Conservation (phyloP, 2,888 invertebrate genomes). For the Apodemia hepburni region DNA sequence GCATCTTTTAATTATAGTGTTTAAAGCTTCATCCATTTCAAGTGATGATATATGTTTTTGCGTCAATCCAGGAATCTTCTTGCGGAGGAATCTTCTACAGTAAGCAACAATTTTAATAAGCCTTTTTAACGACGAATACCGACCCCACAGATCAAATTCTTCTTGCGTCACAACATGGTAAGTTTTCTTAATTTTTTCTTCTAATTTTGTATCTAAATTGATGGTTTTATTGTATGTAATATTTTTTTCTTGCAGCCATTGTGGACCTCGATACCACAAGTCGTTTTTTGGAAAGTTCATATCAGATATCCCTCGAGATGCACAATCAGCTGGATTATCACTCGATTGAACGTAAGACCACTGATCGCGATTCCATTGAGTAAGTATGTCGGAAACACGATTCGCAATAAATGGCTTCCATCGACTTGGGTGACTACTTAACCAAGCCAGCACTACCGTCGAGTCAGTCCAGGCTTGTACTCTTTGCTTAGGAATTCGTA, state of each 20-base stretch:
- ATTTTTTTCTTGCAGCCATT: slow-evolving; percentile 21
- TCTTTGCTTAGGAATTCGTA: slow-evolving; percentile 16
- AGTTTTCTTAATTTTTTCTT: slow-evolving; percentile 1
- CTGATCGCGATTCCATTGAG: slow-evolving; percentile 20
- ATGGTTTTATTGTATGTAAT: slow-evolving; percentile 3
- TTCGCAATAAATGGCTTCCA: slow-evolving; percentile 27
- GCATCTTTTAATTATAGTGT: slow-evolving; percentile 1
- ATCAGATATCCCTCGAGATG: slow-evolving; percentile 33
- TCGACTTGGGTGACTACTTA: slow-evolving; percentile 21
- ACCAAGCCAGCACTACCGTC: slow-evolving; percentile 24
- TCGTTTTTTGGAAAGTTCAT: slow-evolving; percentile 6
- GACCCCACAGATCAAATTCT: slow-evolving; percentile 4
- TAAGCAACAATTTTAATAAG: slow-evolving; percentile 28
- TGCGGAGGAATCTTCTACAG: slow-evolving; percentile 25
- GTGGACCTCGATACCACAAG: slow-evolving; percentile 32
- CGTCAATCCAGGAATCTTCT: background rate
- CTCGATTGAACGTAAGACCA: slow-evolving; percentile 33
- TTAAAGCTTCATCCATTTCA: slow-evolving; percentile 15
- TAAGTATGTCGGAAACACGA: slow-evolving; percentile 31
- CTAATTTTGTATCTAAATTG: slow-evolving; percentile 8
- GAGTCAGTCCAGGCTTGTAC: slow-evolving; percentile 28
- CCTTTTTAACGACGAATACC: slow-evolving; percentile 27
- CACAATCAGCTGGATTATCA: slow-evolving; percentile 38
- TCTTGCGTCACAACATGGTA: background rate
- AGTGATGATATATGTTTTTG: background rate